These are phyloP conservation scores for Hippocampus guttulatus DNA, from an alignment of 2,113 vertebrate species.

Conservation along the genomic window DNA sequence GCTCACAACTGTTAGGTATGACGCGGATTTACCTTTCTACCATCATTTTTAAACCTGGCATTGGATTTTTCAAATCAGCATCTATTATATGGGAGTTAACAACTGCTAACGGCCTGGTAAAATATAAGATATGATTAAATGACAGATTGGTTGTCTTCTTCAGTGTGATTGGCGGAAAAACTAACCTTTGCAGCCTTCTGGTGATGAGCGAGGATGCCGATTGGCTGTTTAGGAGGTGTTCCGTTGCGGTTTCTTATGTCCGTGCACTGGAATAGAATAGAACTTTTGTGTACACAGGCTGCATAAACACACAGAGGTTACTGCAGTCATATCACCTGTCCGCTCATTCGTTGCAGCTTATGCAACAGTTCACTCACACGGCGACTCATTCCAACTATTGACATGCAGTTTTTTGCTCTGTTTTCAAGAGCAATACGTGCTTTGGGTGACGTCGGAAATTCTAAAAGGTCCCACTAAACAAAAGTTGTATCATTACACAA, in stretches of 20 bases:
- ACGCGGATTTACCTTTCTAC: too few relatives aligned
- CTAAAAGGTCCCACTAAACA: background rate
- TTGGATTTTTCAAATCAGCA: too few relatives aligned
- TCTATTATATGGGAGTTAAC: background rate
- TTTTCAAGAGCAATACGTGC: background rate
- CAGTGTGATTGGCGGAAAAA: constrained; percentile 45
- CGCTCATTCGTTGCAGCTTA: background rate
- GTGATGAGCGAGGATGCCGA: constrained; percentile 23
- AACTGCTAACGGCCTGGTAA: background rate
- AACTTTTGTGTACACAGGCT: constrained; percentile 52
- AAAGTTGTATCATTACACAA: too few relatives aligned
- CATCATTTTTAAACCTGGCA: background rate
- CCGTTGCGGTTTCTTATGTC: constrained; percentile 9
- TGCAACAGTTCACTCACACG: background rate
- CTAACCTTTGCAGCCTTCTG: constrained; percentile 54
- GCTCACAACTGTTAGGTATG: too few relatives aligned
- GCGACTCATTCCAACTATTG: background rate
- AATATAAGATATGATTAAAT: background rate
- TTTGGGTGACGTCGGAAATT: background rate
- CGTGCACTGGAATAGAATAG: constrained; percentile 27
- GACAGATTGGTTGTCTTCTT: constrained; percentile 6
- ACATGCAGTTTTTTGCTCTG: background rate
- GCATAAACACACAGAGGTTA: constrained; percentile 10
- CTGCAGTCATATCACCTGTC: constrained; percentile 3
- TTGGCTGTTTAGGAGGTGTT: constrained; percentile 47